These are phyloP conservation scores for Anolis carolinensis DNA, from an alignment of 2,113 vertebrate genomes.

Conservation along the genomic window DNA sequence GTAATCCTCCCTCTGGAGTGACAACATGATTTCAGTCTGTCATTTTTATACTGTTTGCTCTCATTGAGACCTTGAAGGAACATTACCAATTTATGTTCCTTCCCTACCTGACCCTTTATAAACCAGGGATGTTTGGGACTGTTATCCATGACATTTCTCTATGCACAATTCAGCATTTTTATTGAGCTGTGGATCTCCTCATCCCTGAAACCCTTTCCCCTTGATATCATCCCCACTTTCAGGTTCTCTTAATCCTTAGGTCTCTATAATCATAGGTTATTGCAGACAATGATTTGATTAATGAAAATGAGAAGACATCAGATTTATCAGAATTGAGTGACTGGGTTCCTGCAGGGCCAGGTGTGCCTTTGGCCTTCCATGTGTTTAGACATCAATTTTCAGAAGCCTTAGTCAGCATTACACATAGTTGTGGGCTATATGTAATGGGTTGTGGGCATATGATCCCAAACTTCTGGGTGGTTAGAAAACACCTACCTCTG, in stretches of 20 bases:
- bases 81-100: neutral
- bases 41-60: neutral
- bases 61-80: neutral
- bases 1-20: no score
- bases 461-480: no score
- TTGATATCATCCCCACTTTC: neutral
- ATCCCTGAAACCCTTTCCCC: no score
- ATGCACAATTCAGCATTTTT: neutral
- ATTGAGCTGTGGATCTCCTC: neutral
- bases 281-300: neutral
- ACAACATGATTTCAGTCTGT: neutral
- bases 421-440: neutral
- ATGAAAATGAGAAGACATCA: neutral
- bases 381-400: neutral
- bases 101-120: neutral
- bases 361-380: neutral
- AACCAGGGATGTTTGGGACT: neutral
- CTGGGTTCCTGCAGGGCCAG: neutral
- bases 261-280: neutral
- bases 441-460: neutral
- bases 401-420: neutral
- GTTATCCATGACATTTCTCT: neutral
- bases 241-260: neutral
- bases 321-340: neutral
- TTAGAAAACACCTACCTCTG: neutral